Evolutionary conservation across 2,888 invertebrate species (phyloP), one percentile per base, ranked within the genome.

Genomic region (Ectemnius continuus): DNA sequence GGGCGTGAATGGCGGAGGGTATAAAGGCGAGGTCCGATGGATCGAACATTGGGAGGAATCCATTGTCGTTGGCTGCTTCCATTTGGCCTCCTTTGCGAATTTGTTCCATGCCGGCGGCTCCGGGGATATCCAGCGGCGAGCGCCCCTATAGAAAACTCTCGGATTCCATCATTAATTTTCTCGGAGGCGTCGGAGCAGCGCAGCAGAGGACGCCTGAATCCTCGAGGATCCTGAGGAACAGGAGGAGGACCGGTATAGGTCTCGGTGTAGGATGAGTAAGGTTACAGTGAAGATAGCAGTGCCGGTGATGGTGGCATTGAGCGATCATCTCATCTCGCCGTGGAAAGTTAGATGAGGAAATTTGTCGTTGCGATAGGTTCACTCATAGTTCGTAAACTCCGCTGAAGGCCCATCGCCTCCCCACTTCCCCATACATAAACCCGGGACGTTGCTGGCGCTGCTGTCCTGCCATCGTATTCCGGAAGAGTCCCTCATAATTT

Each of bases 311-410:
- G 67, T 83, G 89, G 88, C 89, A 89, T 88, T 90, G 90, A 91
- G 87, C 88, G 90, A 90, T 91, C 89, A 87, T 85, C 90, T 91
- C 90, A 90, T 91, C 89, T 88, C 83, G 84, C 78, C 80, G 84
- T 82, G 85, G 84, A 90, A 91, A 91, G 90, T 90, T 91, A 89
- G 91, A 90, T 89, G 91, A 90, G 90, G 88, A 88, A 91, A 90
- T 91, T 91, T 90, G 90, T 91, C 90, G 86, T 83, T 83, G 86
- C 87, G 88, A 89, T 88, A 87, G 89, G 87, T 88, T 88, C 82
- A 74, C 85, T 87, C 89, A 88, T 88, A 88, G 89, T 89, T 90
- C 80, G 83, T 84, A 83, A 87, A 90, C 88, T 89, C 80, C 79
- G 65, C 63, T 52, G 79, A 61, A 65, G 67, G 74, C 59, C 62